Evolutionary conservation across 2,888 invertebrate genomes (phyloP), one percentile per base, ranked within the genome.

Genomic region (Cremastobaeus sp.): DNA sequence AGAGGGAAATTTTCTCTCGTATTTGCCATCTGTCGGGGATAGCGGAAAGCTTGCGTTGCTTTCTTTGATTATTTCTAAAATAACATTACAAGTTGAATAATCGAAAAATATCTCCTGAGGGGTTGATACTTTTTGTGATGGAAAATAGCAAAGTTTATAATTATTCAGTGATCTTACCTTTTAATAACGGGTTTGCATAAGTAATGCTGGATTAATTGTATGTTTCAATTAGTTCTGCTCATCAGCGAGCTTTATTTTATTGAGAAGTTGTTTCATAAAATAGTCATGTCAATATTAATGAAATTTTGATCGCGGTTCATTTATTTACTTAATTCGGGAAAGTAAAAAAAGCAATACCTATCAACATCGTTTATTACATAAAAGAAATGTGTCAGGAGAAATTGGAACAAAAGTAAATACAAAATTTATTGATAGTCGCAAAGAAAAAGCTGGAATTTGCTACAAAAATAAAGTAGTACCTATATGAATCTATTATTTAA

Each of bases 391-490:
- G 60, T 69, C 60, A 60, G 45, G 28, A 52, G 45, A 52, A 69
- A 69, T 69, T 59, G 54, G 68, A 59, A 69, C 68, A 69, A 69
- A 68, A 68, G 68, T 59, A 68, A 52, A 35, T 68, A 59, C 11
- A 68, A 52, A 41, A 57, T 68, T 50, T 50, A 57, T 55, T 55
- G 48, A 52, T 54, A 54, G 18, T 34, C 47, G 21, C 12, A 39
- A 66, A 66, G 34, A 54, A 66, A 66, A 57, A 66, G 32, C 66
- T 66, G 39, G 48, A 57, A 43, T 15, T 47, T 41, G 57, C 25
- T 57, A 66, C 57, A 12, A 68, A 68, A 59, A 68, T 68, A 68
- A 68, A 59, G 21, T 52, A 52, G n/a, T n/a, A n/a, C n/a, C 59
- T 45, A 59, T 59, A 52, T 59, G 43, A 59, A 68, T 68, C 45